These are phyloP conservation scores for Netelia fuscicornis DNA, from an alignment of 2,888 invertebrate genomes.

Conservation along the genomic window DNA sequence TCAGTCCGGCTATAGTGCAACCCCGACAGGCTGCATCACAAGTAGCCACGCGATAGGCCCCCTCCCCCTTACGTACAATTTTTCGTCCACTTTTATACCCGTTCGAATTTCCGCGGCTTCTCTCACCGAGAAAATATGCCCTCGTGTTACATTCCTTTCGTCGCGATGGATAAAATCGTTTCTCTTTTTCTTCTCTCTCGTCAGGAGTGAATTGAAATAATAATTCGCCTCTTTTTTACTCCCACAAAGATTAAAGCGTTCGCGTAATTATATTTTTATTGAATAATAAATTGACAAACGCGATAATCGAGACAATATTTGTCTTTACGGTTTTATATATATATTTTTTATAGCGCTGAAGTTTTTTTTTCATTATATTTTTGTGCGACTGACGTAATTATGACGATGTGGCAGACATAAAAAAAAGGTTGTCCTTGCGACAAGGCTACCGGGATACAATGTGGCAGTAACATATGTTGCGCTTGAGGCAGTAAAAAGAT, in stretches of 20 bases:
- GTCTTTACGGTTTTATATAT: too few relatives aligned
- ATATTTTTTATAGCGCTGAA: too few relatives aligned
- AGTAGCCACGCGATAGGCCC: slow-evolving; percentile 62
- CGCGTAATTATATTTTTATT: too few relatives aligned
- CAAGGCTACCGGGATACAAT: neutral
- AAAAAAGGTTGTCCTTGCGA: neutral
- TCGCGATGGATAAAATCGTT: neutral
- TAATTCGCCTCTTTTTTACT: neutral
- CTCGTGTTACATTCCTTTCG: neutral
- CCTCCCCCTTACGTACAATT: neutral
- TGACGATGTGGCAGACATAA: neutral
- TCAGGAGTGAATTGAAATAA: neutral
- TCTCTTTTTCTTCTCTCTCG: neutral
- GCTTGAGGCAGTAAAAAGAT: neutral
- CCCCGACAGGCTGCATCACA: slow-evolving; percentile 58
- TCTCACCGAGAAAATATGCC: neutral
- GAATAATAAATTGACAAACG: too few relatives aligned
- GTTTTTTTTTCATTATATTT: too few relatives aligned
- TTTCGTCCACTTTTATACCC: neutral
- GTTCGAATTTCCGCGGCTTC: neutral
- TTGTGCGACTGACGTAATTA: neutral
- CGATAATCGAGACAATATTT: too few relatives aligned
- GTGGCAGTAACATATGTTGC: neutral
- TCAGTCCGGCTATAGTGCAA: slow-evolving; percentile 51
- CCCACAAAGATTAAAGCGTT: too few relatives aligned